Base-by-base conservation (phyloP, 2,113 vertebrate genomes). In the Rhinopomastus cyanomelas region DNA sequence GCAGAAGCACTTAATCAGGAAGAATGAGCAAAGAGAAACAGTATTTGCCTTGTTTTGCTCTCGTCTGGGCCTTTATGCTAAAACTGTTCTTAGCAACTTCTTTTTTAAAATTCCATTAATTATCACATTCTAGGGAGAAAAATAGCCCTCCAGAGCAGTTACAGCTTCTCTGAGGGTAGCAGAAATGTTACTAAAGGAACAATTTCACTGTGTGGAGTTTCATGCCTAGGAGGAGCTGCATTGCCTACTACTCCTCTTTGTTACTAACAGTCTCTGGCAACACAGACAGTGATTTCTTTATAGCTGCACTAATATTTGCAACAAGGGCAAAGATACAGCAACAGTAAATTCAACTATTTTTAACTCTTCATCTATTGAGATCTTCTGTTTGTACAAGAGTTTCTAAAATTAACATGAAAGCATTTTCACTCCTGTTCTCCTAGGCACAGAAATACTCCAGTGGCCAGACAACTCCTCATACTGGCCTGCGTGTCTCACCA, bases 1-100 rank as follows among this genome's bases (percentile, higher is more conserved):
- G 85, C 84, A 95, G 92, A 95, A 89, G 93, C 79, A 88, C 87
- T 94, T 93, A 91, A 91, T 88, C 80, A 74, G 81, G 55, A 93
- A 85, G 90, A 94, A 76, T 46, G 87, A 52, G 87, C 72, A 79
- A 79, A 81, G 61, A 77, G 60, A 87, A 95, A 96, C 86, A 94
- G 57, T 84, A 88, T 85, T 8, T 5, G 83, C 87, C 64, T 96
- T 95, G 86, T 89, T 94, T 92, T 87, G 66, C 42, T 74, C 49
- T 89, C 12, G 2, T 51, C 60, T 49, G 42, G 73, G 57, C 60
- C 52, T 75, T 80, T 61, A 65, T 18, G 56, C 27, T 86, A 71
- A 67, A 92, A 87, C 34, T 36, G 42, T 85, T 95, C 81, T 81
- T 94, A 88, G 46, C 60, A 77, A 88, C 36, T 74, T 52, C 46